These are phyloP conservation scores for Pheosia tremula DNA, from an alignment of 2,888 invertebrate genomes.

Conservation along the genomic window DNA sequence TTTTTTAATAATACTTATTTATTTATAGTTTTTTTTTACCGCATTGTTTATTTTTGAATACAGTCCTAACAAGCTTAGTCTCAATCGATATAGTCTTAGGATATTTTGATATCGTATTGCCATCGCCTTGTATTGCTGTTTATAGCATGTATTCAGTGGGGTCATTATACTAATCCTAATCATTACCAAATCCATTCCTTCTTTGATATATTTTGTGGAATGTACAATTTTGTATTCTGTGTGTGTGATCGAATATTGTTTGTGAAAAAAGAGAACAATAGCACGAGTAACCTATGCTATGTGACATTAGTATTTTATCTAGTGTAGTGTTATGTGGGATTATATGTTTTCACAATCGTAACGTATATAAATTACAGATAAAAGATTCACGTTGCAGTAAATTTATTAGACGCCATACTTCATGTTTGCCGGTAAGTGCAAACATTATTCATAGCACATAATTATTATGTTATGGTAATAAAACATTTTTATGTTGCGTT, in stretches of 20 bases:
- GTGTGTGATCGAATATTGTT: slow-evolving; percentile 5
- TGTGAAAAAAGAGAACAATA: slow-evolving; percentile 12
- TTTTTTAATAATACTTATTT: slow-evolving; percentile 29
- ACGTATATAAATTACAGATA: slow-evolving; percentile 70
- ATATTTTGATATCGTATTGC: slow-evolving; percentile 46
- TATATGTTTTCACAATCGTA: slow-evolving; percentile 18
- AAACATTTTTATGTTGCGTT: slow-evolving; percentile 26
- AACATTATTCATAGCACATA: slow-evolving; percentile 45
- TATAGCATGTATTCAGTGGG: slow-evolving; percentile 58
- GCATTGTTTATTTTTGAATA: slow-evolving; percentile 42
- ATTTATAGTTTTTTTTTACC: slow-evolving; percentile 30
- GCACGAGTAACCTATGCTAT: background rate
- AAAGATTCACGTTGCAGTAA: slow-evolving; percentile 76
- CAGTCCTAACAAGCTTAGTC: slow-evolving; percentile 57
- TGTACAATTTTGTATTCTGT: background rate
- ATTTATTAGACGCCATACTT: slow-evolving; percentile 68
- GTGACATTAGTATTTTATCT: background rate
- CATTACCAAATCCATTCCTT: background rate
- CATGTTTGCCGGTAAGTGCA: slow-evolving; percentile 77
- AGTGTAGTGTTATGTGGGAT: slow-evolving; percentile 16
- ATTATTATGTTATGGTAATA: slow-evolving; percentile 17
- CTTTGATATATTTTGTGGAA: background rate
- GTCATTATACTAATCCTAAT: slow-evolving; percentile 52
- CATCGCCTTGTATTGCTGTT: slow-evolving; percentile 35
- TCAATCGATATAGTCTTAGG: slow-evolving; percentile 46